phyloP scores from a whole-genome alignment of 2,888 invertebrate species.

The Lasius platythorax region DNA sequence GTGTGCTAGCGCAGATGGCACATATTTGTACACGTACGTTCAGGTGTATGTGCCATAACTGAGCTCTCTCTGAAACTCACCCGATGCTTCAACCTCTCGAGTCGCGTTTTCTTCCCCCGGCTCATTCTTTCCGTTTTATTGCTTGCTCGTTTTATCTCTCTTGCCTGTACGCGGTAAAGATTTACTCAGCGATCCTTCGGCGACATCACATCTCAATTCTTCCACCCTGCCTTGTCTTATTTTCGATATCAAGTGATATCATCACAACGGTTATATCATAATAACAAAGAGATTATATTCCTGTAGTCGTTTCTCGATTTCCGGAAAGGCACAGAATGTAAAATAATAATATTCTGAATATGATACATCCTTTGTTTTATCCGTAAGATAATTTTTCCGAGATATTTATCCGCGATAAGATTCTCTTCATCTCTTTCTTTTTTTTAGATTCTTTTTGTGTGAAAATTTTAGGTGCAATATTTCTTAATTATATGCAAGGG shows the following conservation, averaged over 20 bases:
- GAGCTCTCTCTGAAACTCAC: constrained; percentile 60
- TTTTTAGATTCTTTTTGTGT: not conserved
- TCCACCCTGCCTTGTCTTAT: constrained; percentile 66
- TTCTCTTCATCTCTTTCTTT: not conserved
- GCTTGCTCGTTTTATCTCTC: constrained; percentile 38
- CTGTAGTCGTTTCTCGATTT: not conserved
- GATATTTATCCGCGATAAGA: not conserved
- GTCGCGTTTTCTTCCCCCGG: constrained; percentile 55
- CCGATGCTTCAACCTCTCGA: constrained; percentile 63
- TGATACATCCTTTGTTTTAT: not conserved
- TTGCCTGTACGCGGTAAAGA: constrained; percentile 74
- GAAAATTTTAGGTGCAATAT: not conserved
- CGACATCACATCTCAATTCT: constrained; percentile 74
- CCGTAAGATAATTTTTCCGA: not conserved
- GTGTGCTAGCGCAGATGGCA: constrained; percentile 32
- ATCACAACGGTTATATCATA: not conserved
- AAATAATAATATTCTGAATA: constrained; percentile 9
- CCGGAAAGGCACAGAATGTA: not conserved
- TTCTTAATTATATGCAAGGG: no score
- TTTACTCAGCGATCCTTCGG: constrained; percentile 78
- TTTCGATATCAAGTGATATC: constrained; percentile 16
- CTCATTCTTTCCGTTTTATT: constrained; percentile 51
- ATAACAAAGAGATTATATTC: constrained; percentile 11
- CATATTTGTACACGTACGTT: constrained; percentile 51
- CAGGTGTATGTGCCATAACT: constrained; percentile 65